Evolutionary conservation across 2,888 invertebrate species (phyloP).

Genomic region (Mythimna pallens): DNA sequence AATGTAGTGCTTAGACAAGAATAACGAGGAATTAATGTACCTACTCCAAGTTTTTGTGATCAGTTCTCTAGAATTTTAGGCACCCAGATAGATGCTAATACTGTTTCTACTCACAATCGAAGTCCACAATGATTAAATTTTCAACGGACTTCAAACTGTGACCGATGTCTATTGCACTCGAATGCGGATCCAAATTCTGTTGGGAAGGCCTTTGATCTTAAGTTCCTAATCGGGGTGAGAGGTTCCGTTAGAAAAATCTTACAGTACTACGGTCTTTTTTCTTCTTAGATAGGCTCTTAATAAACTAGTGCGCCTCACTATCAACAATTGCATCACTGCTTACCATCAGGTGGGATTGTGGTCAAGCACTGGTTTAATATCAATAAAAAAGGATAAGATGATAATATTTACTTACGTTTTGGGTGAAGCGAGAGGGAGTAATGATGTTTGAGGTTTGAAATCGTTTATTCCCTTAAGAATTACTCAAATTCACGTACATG

Average conservation of each 20-base stretch:
- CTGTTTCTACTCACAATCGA: constrained; percentile 41
- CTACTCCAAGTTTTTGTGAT: constrained; percentile 29
- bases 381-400: too few relatives aligned
- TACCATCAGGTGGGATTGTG: too few relatives aligned
- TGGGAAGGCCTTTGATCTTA: constrained; percentile 34
- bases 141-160: constrained; percentile 44
- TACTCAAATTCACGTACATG: too few relatives aligned
- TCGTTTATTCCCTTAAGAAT: too few relatives aligned
- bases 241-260: constrained; percentile 33
- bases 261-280: background rate
- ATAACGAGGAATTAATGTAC: constrained; percentile 38
- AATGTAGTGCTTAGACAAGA: constrained; percentile 26
- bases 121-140: constrained; percentile 51
- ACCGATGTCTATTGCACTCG: constrained; percentile 46
- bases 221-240: constrained; percentile 38
- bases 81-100: constrained; percentile 42
- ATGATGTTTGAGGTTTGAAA: too few relatives aligned
- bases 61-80: constrained; percentile 28
- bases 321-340: too few relatives aligned
- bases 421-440: too few relatives aligned
- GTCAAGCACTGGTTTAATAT: too few relatives aligned
- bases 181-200: constrained; percentile 46
- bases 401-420: too few relatives aligned
- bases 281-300: too few relatives aligned
- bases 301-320: too few relatives aligned